Percentiles rank a stretch among this genome's conserved stretches.
phyloP scores from a whole-genome alignment of 1,140 invertebrate genomes.

The Neomicropteryx cornuta region DNA sequence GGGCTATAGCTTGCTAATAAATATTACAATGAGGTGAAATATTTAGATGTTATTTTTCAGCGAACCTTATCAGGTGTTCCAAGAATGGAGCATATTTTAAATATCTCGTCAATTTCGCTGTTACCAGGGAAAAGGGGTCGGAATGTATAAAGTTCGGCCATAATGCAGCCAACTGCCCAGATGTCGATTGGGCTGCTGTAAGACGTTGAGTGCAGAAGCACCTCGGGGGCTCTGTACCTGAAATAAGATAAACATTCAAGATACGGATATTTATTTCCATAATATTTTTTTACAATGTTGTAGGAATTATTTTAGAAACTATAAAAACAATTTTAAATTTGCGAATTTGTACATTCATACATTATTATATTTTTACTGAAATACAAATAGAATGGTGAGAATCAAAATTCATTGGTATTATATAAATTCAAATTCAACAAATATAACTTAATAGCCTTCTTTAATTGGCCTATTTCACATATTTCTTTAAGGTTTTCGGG shows the following conservation, averaged over 20 bases:
- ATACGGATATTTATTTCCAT: background rate
- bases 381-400: no score
- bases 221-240: conserved; percentile 89
- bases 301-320: no score
- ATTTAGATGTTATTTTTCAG: background rate
- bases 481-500: no score
- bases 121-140: conserved; percentile 93
- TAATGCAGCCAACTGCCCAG: conserved; percentile 97
- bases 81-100: conserved; percentile 91
- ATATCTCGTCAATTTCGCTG: conserved; percentile 97
- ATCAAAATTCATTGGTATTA: no score
- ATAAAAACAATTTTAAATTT: no score
- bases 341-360: no score
- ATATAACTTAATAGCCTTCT: no score
- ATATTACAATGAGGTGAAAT: background rate
- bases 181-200: conserved; percentile 97
- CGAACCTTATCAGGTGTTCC: conserved; percentile 85
- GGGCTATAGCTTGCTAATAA: background rate
- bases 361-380: no score
- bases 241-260: background rate
- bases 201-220: conserved; percentile 86
- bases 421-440: no score
- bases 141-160: conserved; percentile 97
- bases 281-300: no score
- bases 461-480: no score